phyloP scores from a whole-genome alignment of 2,888 invertebrate genomes.

The Metallyticus violacea region DNA sequence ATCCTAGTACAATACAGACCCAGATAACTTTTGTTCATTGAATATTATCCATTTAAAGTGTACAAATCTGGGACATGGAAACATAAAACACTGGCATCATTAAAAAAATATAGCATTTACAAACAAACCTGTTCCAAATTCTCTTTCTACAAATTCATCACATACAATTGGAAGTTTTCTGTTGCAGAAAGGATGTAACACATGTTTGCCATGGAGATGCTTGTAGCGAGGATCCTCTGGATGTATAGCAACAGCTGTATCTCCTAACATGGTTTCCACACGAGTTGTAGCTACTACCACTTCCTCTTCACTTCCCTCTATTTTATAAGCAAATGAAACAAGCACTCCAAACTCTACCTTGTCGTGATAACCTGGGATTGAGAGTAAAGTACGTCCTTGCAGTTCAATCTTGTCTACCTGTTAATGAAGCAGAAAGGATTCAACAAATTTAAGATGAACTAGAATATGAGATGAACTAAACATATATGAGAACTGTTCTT shows the following conservation, averaged over 20 bases:
- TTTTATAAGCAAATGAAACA: conserved; percentile 86
- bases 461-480: background rate
- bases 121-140: conserved; percentile 88
- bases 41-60: too few species aligned
- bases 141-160: conserved; percentile 92
- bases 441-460: background rate
- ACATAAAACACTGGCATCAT: too few species aligned
- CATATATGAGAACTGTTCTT: too few species aligned
- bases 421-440: background rate
- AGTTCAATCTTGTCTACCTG: conserved; percentile 89
- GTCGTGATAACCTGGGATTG: conserved; percentile 88
- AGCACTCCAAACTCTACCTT: conserved; percentile 93
- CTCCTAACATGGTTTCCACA: conserved; percentile 97
- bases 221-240: conserved; percentile 85
- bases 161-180: conserved; percentile 82
- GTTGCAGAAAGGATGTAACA: conserved; percentile 84
- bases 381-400: conserved; percentile 75
- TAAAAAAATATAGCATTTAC: too few species aligned
- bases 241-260: conserved; percentile 97
- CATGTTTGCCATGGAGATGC: conserved; percentile 74
- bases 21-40: too few species aligned
- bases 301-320: conserved; percentile 62
- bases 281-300: conserved; percentile 95
- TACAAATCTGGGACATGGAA: too few species aligned
- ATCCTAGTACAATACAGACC: too few species aligned